These are phyloP conservation scores for Ceriagrion tenellum DNA, from an alignment of 2,888 invertebrate species.

Conservation along the genomic window DNA sequence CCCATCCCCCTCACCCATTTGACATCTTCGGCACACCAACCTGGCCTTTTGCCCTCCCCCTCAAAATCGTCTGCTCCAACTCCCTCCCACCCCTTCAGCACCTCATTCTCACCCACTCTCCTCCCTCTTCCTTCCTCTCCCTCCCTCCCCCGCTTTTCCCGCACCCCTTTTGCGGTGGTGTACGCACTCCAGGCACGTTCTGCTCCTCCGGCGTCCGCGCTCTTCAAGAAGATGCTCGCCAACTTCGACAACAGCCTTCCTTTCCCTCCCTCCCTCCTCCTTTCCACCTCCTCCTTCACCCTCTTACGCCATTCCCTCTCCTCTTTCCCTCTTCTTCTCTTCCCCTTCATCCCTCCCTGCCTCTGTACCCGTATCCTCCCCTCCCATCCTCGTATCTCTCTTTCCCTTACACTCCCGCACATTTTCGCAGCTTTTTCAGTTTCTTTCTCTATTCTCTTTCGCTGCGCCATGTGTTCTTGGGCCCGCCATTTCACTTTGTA, in stretches of 20 bases:
- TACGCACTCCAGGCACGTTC: conserved; percentile 22
- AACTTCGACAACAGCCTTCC: conserved; percentile 20
- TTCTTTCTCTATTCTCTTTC: not conserved
- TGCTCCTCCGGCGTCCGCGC: conserved; percentile 27
- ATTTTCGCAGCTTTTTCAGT: not conserved
- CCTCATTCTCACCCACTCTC: not conserved
- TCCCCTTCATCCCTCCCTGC: not conserved
- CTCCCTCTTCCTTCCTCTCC: not conserved
- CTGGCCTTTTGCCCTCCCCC: not conserved
- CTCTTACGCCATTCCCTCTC: not conserved
- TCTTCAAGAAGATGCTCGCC: not conserved
- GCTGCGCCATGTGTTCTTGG: too few relatives aligned
- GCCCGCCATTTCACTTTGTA: too few relatives aligned
- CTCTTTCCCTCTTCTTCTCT: not conserved
- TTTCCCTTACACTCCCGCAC: not conserved
- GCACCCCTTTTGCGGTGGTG: not conserved
- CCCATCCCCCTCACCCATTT: not conserved
- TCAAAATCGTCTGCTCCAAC: not conserved
- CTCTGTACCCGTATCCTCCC: too few relatives aligned
- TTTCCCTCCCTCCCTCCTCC: not conserved
- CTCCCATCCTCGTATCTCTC: not conserved
- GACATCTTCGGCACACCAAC: not conserved
- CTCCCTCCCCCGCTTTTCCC: not conserved
- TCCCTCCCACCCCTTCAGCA: not conserved
- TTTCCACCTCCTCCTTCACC: not conserved